phyloP scores from a whole-genome alignment of 2,888 invertebrate species.

The Sepiola atlantica region DNA sequence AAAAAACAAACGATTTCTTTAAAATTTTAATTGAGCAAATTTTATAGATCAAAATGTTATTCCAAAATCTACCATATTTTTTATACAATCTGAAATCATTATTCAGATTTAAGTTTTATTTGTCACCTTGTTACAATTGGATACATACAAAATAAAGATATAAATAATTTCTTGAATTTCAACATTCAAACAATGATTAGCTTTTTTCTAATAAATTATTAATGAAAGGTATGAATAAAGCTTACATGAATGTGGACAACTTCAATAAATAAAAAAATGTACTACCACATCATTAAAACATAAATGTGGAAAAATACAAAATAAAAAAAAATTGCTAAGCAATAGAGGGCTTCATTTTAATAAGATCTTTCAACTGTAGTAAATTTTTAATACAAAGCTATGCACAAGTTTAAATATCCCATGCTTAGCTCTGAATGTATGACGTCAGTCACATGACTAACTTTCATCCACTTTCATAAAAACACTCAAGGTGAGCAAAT shows the following conservation, averaged over 20 bases:
- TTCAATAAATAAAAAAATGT: neutral
- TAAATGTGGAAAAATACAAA: neutral
- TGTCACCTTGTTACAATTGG: neutral
- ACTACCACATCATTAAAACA: neutral
- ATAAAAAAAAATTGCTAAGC: neutral
- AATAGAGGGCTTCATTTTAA: neutral
- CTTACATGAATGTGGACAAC: neutral
- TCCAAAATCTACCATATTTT: neutral
- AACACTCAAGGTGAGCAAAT: no score
- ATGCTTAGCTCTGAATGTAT: no score
- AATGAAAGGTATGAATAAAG: neutral
- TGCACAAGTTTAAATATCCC: no score
- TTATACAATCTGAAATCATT: neutral
- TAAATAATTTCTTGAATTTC: neutral
- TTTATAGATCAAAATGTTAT: neutral
- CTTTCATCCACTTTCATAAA: no score
- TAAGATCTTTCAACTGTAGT: no score
- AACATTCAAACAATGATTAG: neutral
- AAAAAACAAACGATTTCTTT: neutral
- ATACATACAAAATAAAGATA: neutral
- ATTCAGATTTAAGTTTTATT: neutral
- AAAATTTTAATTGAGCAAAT: neutral
- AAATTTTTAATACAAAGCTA: no score
- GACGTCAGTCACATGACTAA: no score
- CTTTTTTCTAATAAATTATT: neutral